phyloP scores from a whole-genome alignment of 2,888 invertebrate genomes.

The Idaea straminata region DNA sequence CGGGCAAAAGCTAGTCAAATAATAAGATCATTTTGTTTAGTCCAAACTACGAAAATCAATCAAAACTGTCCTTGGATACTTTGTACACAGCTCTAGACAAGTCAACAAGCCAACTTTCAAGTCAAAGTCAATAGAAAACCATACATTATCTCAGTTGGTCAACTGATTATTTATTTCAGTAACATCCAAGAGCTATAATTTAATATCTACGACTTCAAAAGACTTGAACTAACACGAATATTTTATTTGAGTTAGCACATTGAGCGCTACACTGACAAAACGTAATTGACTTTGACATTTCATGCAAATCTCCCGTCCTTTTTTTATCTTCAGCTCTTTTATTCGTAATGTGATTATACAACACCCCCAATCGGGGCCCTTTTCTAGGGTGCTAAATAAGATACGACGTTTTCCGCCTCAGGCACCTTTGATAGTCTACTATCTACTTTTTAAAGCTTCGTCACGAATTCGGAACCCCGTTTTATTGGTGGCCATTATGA shows the following conservation, averaged over 20 bases:
- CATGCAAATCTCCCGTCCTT: constrained; percentile 75
- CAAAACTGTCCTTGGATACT: too few relatives aligned
- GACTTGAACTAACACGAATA: constrained; percentile 18
- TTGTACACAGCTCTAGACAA: too few relatives aligned
- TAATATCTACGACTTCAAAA: not conserved
- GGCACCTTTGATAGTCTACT: constrained; percentile 64
- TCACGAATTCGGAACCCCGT: constrained; percentile 74
- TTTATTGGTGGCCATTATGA: constrained; percentile 79
- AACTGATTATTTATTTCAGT: not conserved
- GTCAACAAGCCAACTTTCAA: too few relatives aligned
- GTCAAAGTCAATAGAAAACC: too few relatives aligned
- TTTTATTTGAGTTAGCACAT: constrained; percentile 51
- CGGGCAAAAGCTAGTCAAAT: too few relatives aligned
- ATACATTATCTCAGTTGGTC: not conserved
- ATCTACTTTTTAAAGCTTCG: constrained; percentile 72
- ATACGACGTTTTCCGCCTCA: constrained; percentile 76
- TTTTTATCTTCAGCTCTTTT: constrained; percentile 70
- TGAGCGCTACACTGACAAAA: constrained; percentile 41
- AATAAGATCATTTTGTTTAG: too few relatives aligned
- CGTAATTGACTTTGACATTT: constrained; percentile 70
- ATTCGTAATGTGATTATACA: constrained; percentile 75
- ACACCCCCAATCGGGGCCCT: constrained; percentile 51
- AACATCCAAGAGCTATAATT: not conserved
- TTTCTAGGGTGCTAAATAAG: constrained; percentile 76
- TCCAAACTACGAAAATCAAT: too few relatives aligned